Conservation (phyloP, 2,888 invertebrate species). For the Hirudinaria manillensis region DNA sequence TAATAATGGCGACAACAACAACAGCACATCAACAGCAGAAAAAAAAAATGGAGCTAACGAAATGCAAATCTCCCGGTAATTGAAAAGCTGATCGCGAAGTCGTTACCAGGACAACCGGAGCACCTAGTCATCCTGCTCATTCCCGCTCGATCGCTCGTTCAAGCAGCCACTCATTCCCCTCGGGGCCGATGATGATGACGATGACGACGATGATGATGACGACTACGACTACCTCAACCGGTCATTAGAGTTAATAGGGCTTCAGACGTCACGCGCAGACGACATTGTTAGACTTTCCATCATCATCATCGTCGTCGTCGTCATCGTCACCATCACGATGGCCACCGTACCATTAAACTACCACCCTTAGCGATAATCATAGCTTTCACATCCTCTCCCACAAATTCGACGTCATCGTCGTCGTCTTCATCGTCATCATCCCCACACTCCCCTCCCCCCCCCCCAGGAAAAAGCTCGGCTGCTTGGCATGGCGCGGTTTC, state of each 20-base stretch:
- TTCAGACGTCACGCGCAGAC: too few relatives aligned
- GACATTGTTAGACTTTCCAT: background rate
- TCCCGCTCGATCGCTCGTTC: too few relatives aligned
- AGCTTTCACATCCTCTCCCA: constrained; percentile 50
- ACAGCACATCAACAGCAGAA: too few relatives aligned
- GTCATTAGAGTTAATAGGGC: too few relatives aligned
- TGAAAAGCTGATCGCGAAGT: background rate
- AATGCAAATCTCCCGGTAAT: constrained; percentile 12
- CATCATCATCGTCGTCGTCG: background rate
- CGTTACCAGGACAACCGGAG: background rate
- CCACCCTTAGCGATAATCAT: too few relatives aligned
- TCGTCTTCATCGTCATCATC: background rate
- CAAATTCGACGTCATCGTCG: constrained; percentile 60
- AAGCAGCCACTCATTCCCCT: too few relatives aligned
- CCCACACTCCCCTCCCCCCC: background rate
- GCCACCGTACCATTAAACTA: background rate
- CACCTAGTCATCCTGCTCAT: background rate
- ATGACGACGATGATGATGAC: too few relatives aligned
- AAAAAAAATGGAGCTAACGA: background rate
- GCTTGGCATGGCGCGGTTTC: too few relatives aligned
- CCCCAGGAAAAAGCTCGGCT: too few relatives aligned
- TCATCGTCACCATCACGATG: background rate
- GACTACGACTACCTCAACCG: too few relatives aligned
- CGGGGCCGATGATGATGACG: too few relatives aligned
- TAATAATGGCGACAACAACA: too few relatives aligned